phyloP scores from a whole-genome alignment of 2,113 vertebrate species.

The Canis aureus region DNA sequence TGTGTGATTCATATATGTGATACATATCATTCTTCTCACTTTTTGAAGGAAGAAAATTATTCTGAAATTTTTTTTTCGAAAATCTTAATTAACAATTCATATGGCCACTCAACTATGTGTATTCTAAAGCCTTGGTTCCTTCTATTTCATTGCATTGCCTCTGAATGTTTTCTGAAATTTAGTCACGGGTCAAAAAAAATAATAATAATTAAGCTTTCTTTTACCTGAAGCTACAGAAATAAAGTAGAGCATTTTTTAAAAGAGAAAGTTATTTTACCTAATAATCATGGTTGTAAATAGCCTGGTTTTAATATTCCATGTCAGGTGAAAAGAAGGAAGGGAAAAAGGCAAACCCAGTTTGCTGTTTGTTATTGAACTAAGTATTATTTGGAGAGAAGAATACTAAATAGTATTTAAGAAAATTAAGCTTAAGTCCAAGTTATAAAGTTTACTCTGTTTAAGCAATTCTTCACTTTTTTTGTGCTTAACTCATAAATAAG shows the following conservation, averaged over 20 bases:
- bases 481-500: neutral
- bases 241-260: neutral
- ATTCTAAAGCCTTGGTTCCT: neutral
- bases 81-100: neutral
- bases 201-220: neutral
- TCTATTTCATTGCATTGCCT: neutral
- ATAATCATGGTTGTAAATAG: neutral
- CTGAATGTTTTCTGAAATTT: neutral
- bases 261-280: neutral
- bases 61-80: neutral
- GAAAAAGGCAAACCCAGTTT: neutral
- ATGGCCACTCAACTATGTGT: neutral
- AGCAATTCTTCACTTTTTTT: neutral
- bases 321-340: neutral
- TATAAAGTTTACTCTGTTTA: constrained; percentile 15
- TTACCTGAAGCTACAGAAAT: neutral
- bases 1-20: neutral
- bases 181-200: neutral
- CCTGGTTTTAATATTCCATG: neutral
- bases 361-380: neutral
- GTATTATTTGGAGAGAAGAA: neutral
- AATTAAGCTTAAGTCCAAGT: neutral
- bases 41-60: constrained; percentile 23
- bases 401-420: neutral
- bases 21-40: neutral